Percentiles rank a stretch among this genome's conserved stretches.
These are phyloP conservation scores for Oxytorus armatus DNA, from an alignment of 2,888 invertebrate species.

Conservation along the genomic window DNA sequence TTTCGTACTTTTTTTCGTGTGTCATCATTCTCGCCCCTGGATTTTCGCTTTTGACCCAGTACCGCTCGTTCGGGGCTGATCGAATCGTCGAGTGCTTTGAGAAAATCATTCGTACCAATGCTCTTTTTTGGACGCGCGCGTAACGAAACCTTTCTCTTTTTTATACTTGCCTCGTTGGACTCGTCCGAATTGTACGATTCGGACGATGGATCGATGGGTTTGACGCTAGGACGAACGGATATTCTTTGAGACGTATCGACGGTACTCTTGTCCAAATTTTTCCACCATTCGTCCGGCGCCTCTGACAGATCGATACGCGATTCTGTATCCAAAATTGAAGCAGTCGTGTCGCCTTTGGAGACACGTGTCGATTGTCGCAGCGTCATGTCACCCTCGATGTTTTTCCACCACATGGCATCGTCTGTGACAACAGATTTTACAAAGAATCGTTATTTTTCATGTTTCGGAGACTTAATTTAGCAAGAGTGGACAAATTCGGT, in stretches of 20 bases:
- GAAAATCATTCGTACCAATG: slow-evolving; percentile 39
- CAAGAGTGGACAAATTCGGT: too few species aligned
- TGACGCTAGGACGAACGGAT: slow-evolving; percentile 31
- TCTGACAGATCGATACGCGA: slow-evolving; percentile 24
- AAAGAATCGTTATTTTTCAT: background rate
- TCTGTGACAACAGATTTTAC: slow-evolving; percentile 24
- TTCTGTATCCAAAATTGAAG: slow-evolving; percentile 19
- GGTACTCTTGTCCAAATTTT: slow-evolving; percentile 45
- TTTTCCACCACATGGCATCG: slow-evolving; percentile 62
- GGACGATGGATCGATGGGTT: background rate
- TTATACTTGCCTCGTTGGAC: slow-evolving; percentile 28
- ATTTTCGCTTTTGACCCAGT: background rate
- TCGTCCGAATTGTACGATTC: slow-evolving; percentile 39
- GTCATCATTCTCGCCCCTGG: background rate
- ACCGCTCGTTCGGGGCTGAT: slow-evolving; percentile 21
- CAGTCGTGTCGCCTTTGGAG: slow-evolving; percentile 24
- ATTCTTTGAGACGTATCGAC: slow-evolving; percentile 12
- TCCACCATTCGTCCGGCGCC: slow-evolving; percentile 53
- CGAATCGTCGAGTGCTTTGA: slow-evolving; percentile 27
- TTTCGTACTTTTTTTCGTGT: background rate
- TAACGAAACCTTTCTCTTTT: slow-evolving; percentile 39
- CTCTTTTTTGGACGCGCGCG: slow-evolving; percentile 8
- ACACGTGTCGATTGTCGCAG: slow-evolving; percentile 24
- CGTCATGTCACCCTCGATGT: slow-evolving; percentile 40
- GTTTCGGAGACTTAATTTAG: too few species aligned